These are phyloP conservation scores for Illadopsis cleaveri DNA, from an alignment of 2,113 vertebrate species.

Conservation along the genomic window DNA sequence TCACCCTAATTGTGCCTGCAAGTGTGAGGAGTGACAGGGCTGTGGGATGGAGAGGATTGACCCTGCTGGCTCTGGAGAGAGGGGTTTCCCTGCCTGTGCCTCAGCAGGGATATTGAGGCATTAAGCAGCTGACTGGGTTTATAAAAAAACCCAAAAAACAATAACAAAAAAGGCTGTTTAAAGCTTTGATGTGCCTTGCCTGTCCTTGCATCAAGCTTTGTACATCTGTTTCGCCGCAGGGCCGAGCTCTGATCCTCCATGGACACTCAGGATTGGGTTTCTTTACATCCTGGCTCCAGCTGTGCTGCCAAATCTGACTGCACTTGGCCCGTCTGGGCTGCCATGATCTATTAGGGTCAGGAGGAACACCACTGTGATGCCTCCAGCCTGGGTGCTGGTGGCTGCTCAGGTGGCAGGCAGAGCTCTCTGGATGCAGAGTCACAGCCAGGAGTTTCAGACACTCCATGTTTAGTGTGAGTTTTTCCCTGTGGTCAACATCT, in stretches of 20 bases:
- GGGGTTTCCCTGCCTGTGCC: background rate
- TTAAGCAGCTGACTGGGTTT: background rate
- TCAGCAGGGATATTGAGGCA: background rate
- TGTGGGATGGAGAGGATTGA: background rate
- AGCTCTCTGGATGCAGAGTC: background rate
- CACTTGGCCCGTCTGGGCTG: background rate
- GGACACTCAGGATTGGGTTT: background rate
- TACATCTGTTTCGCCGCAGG: background rate
- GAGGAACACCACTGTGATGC: background rate
- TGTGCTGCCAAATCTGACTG: background rate
- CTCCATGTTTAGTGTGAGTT: background rate
- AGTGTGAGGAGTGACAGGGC: background rate
- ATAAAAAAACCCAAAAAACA: background rate
- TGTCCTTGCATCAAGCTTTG: background rate
- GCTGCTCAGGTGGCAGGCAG: background rate
- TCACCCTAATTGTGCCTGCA: accelerated
- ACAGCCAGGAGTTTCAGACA: background rate
- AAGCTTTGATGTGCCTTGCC: background rate
- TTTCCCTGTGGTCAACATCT: too few species aligned
- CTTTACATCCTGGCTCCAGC: background rate
- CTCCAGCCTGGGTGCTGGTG: background rate
- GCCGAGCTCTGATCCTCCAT: background rate
- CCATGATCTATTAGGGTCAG: background rate
- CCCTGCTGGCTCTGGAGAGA: background rate
- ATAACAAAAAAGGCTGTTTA: background rate